These are phyloP conservation scores for Drosophila quasianomalipes DNA, from an alignment of 2,888 invertebrate genomes.

Conservation along the genomic window DNA sequence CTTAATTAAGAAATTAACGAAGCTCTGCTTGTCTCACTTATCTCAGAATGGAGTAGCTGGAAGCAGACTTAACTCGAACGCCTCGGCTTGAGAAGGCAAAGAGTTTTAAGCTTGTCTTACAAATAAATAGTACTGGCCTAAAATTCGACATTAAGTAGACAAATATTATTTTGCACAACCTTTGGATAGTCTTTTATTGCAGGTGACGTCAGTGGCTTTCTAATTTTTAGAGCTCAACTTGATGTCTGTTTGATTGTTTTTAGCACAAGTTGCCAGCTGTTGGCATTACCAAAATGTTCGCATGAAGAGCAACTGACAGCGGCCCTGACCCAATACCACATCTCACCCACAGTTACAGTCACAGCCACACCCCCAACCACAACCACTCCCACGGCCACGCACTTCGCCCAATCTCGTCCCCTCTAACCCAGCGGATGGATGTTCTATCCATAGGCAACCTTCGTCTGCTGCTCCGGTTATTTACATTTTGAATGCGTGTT, in stretches of 20 bases:
- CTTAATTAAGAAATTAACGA: background rate
- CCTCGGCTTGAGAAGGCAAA: background rate
- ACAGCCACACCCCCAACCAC: conserved; percentile 9
- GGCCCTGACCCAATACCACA: conserved; percentile 35
- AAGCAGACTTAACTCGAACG: background rate
- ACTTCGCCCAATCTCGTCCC: background rate
- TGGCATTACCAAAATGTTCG: conserved; percentile 3
- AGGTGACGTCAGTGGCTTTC: background rate
- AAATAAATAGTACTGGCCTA: background rate
- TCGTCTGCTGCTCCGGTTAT: conserved; percentile 38
- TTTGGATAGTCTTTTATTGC: background rate
- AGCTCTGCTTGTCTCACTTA: background rate
- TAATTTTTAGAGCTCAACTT: background rate
- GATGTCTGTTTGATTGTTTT: background rate
- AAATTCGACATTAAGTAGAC: background rate
- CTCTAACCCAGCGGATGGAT: background rate
- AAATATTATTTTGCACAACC: background rate
- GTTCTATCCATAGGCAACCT: conserved; percentile 12
- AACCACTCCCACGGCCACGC: background rate
- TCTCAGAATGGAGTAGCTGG: background rate
- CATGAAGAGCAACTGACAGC: conserved; percentile 42
- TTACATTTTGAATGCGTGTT: conserved; percentile 65
- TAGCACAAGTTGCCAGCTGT: conserved; percentile 5
- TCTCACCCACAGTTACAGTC: background rate
- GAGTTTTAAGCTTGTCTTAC: background rate